phyloP scores from a whole-genome alignment of 2,888 invertebrate genomes.

The Panzeria rudis region DNA sequence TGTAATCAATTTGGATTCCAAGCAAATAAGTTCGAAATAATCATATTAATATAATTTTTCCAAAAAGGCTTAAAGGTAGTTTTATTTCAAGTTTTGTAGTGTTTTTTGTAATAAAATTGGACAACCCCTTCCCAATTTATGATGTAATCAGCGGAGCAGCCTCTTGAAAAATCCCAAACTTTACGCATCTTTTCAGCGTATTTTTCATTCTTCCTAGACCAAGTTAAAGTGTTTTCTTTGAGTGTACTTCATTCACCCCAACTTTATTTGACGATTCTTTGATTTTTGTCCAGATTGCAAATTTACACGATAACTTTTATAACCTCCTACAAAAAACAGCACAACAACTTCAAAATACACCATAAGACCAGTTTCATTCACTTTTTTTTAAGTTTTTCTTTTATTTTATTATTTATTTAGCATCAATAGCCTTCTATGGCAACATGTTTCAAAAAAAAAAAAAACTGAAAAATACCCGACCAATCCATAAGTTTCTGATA shows the following conservation, averaged over 20 bases:
- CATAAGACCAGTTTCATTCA: slow-evolving; percentile 60
- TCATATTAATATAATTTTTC: no score
- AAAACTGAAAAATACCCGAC: slow-evolving; percentile 45
- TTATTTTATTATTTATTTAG: slow-evolving; percentile 52
- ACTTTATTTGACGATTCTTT: not conserved
- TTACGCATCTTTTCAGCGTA: no score
- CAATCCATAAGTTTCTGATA: slow-evolving; percentile 54
- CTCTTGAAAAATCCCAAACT: no score
- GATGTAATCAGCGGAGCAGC: no score
- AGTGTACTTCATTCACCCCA: not conserved
- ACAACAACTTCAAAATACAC: slow-evolving; percentile 32
- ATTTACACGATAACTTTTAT: slow-evolving; percentile 52
- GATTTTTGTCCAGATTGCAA: slow-evolving; percentile 44
- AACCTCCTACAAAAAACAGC: slow-evolving; percentile 60
- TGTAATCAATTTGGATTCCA: no score
- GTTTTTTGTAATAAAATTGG: no score
- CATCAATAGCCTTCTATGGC: slow-evolving; percentile 68
- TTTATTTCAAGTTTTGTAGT: no score
- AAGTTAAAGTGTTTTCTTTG: slow-evolving; percentile 15
- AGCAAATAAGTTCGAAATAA: no score
- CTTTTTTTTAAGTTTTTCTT: slow-evolving; percentile 34
- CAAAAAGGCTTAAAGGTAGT: no score
- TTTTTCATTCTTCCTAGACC: no score
- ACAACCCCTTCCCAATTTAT: no score
- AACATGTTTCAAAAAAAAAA: slow-evolving; percentile 63